Conservation (phyloP, 2,797 vertebrate species). For the Hyperoplus immaculatus region DNA sequence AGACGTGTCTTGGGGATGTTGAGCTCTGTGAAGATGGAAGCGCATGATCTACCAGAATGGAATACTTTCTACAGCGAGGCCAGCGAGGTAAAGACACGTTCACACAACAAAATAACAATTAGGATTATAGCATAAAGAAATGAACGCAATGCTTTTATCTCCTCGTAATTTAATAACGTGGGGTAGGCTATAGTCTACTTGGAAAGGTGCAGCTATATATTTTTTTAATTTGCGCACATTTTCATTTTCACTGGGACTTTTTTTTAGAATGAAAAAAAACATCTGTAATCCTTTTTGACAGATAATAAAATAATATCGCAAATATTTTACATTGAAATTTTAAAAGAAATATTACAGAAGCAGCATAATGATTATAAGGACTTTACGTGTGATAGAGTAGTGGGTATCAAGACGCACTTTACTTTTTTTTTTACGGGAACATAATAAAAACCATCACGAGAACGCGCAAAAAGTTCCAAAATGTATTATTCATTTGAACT, state of each 20-base stretch:
- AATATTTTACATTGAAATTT: background rate
- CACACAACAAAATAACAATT: background rate
- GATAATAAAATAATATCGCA: background rate
- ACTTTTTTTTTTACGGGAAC: background rate
- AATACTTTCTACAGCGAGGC: constrained; percentile 89
- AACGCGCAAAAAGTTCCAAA: background rate
- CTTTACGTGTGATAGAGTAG: background rate
- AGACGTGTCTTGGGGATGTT: constrained; percentile 86
- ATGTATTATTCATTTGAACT: too few relatives aligned
- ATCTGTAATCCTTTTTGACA: background rate
- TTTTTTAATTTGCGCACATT: background rate
- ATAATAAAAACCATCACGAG: background rate
- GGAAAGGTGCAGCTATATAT: background rate
- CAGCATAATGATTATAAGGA: background rate
- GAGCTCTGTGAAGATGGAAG: constrained; percentile 92
- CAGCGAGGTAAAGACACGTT: constrained; percentile 84
- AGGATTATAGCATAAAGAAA: background rate
- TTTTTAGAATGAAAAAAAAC: background rate
- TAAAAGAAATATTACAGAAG: background rate
- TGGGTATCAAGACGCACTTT: background rate
- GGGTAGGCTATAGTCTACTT: fast-evolving
- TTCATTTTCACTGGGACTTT: background rate
- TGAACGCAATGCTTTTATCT: background rate
- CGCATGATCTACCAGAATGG: constrained; percentile 90
- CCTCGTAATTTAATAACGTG: background rate